Percentiles rank a stretch among this genome's conserved stretches.
Evolutionary conservation across 2,797 vertebrate species (phyloP).

Genomic region (Peromyscus attwateri): DNA sequence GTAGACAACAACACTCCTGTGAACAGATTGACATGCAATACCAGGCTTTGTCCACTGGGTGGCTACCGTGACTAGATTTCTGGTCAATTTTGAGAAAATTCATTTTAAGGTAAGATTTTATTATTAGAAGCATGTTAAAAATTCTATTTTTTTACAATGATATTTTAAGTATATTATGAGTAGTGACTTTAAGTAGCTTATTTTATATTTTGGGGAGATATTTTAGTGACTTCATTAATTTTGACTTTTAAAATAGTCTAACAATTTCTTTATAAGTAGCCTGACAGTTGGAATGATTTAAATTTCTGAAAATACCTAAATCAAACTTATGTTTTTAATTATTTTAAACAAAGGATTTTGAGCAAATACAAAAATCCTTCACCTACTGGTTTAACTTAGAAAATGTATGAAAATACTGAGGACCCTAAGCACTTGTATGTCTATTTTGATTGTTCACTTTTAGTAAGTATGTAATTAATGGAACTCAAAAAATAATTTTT

Average conservation of each 20-base stretch:
- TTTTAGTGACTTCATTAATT: constrained; percentile 46
- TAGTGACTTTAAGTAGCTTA: constrained; percentile 3
- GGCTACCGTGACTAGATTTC: constrained; percentile 70
- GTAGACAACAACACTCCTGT: not conserved
- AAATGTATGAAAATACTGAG: constrained; percentile 41
- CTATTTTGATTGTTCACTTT: not conserved
- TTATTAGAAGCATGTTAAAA: not conserved
- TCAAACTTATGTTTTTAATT: constrained; percentile 2
- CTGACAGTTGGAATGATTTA: constrained; percentile 32
- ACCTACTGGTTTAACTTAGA: constrained; percentile 32
- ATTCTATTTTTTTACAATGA: constrained; percentile 4
- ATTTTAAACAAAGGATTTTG: constrained; percentile 40
- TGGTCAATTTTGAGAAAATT: constrained; percentile 43
- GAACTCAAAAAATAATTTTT: constrained; percentile 5
- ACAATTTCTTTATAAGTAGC: not conserved
- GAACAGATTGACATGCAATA: constrained; percentile 52
- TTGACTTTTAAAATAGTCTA: constrained; percentile 47
- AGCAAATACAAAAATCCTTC: not conserved
- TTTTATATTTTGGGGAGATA: constrained; percentile 12
- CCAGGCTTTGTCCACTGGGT: constrained; percentile 71
- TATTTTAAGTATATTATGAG: constrained; percentile 9
- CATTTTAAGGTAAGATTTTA: constrained; percentile 55
- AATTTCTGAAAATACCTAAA: not conserved
- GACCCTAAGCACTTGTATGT: not conserved
- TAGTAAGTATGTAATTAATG: not conserved